Percentiles rank a stretch among this genome's conserved stretches.
These are phyloP conservation scores for Anadara kagoshimensis DNA, from an alignment of 1,140 invertebrate genomes.

Conservation along the genomic window DNA sequence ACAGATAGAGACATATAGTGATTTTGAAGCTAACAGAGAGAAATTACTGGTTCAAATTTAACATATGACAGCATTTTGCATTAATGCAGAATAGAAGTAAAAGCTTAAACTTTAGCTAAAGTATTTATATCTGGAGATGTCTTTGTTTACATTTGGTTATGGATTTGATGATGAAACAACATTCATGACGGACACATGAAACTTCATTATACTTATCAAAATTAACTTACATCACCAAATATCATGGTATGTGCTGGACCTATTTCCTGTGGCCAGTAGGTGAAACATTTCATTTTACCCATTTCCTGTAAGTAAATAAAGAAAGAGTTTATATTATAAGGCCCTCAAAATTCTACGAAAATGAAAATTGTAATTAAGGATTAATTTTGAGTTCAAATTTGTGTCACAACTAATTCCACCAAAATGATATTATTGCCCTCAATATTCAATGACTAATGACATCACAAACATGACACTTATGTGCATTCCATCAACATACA, in stretches of 20 bases:
- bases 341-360: too few species aligned
- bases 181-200: not conserved
- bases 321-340: not conserved
- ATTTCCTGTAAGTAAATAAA: constrained; percentile 75
- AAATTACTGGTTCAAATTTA: too few species aligned
- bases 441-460: not conserved
- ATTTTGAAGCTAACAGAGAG: too few species aligned
- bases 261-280: constrained; percentile 91
- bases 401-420: too few species aligned
- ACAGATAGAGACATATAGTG: too few species aligned
- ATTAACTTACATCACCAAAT: constrained; percentile 75
- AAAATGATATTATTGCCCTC: constrained; percentile 5
- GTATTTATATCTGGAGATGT: too few species aligned
- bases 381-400: not conserved
- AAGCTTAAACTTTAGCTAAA: too few species aligned
- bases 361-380: not conserved
- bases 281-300: constrained; percentile 84
- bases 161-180: not conserved
- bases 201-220: not conserved
- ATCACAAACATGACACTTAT: not conserved
- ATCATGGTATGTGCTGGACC: constrained; percentile 72
- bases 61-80: too few species aligned
- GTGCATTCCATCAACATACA: too few species aligned
- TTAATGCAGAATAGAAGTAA: too few species aligned
- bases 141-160: too few species aligned